phyloP scores from a whole-genome alignment of 1,140 invertebrate genomes.

The Lordiphosa stackelbergi region DNA sequence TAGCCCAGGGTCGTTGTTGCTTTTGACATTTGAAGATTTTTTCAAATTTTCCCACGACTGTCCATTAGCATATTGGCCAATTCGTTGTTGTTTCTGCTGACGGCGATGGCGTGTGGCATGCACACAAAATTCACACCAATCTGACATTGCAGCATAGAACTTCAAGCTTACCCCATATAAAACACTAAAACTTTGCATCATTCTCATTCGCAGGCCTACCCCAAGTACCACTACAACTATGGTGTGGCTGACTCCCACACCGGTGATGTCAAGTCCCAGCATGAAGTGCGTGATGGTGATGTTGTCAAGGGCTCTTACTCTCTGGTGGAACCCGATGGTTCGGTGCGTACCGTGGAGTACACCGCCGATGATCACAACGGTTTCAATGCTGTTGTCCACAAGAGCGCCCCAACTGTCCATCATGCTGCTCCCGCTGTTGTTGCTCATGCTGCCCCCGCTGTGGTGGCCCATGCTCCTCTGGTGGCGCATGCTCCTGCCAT shows the following conservation, averaged over 20 bases:
- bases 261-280: slow-evolving; percentile 82
- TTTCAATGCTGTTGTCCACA: slow-evolving; percentile 78
- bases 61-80: slow-evolving; percentile 37
- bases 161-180: slow-evolving; percentile 1
- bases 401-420: slow-evolving; percentile 75
- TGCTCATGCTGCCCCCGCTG: slow-evolving; percentile 47
- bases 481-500: slow-evolving; percentile 52
- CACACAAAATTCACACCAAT: slow-evolving; percentile 43
- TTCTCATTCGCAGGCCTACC: slow-evolving; percentile 72
- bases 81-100: neutral
- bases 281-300: slow-evolving; percentile 81
- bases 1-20: slow-evolving; percentile 36
- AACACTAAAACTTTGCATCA: slow-evolving; percentile 2
- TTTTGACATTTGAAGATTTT: slow-evolving; percentile 49
- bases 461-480: slow-evolving; percentile 52
- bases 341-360: slow-evolving; percentile 82
- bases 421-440: slow-evolving; percentile 51
- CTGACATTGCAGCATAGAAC: neutral
- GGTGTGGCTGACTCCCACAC: slow-evolving; percentile 79
- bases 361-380: slow-evolving; percentile 85
- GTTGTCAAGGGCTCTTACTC: slow-evolving; percentile 81
- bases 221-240: slow-evolving; percentile 80
- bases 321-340: slow-evolving; percentile 80
- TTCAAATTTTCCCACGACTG: slow-evolving; percentile 44
- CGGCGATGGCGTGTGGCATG: slow-evolving; percentile 52